Evolutionary conservation across 2,797 vertebrate genomes (phyloP).

Genomic region (Brachymystax lenok): DNA sequence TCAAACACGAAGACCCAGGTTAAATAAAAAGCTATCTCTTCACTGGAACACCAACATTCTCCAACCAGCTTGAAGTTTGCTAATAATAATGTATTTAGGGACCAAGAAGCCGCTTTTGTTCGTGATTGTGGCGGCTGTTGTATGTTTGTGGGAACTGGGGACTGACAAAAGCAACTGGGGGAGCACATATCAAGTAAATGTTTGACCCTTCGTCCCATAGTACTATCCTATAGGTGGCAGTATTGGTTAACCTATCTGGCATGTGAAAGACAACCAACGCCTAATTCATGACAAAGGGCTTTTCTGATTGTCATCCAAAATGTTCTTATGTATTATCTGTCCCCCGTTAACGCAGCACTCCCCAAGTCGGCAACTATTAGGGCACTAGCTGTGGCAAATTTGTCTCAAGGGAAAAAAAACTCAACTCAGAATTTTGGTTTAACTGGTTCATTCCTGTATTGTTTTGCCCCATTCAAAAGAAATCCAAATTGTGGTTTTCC

Average conservation of each 20-base stretch:
- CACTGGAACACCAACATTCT: slow-evolving; percentile 8
- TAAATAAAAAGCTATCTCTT: neutral
- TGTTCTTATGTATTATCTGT: neutral
- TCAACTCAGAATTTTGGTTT: neutral
- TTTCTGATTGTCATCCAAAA: neutral
- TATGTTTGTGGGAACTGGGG: neutral
- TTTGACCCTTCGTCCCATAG: neutral
- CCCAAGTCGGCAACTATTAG: neutral
- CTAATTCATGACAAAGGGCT: slow-evolving; percentile 13
- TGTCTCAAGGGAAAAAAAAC: neutral
- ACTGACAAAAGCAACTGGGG: neutral
- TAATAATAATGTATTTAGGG: slow-evolving; percentile 19
- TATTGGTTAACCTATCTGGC: slow-evolving; percentile 8
- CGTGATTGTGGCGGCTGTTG: neutral
- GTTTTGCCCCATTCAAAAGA: neutral
- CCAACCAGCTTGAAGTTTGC: neutral
- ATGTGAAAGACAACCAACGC: neutral
- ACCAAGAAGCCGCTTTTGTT: slow-evolving; percentile 21
- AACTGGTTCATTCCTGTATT: neutral
- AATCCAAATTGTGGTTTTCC: neutral
- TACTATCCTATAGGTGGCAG: slow-evolving; percentile 30
- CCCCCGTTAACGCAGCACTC: neutral
- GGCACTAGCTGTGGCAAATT: neutral
- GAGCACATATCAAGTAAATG: neutral
- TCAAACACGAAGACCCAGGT: slow-evolving; percentile 20